These are phyloP conservation scores for Romanogobio albipinnatus DNA, from an alignment of 2,113 vertebrate species.

Conservation along the genomic window DNA sequence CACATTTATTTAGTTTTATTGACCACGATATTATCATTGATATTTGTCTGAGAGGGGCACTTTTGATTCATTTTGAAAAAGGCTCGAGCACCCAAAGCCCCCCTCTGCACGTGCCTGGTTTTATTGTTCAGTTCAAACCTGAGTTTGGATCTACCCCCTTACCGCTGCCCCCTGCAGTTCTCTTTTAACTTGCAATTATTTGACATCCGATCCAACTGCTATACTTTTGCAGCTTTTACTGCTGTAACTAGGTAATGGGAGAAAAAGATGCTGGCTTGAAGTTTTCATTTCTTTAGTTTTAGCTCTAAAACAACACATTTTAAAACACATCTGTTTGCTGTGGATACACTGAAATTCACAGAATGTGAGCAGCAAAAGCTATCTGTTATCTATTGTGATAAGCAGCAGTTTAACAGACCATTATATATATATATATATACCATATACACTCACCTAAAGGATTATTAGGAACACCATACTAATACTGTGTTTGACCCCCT, in stretches of 20 bases:
- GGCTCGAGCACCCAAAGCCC: no score
- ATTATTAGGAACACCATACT: no score
- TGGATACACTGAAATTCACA: neutral
- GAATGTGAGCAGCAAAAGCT: neutral
- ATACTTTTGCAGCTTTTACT: neutral
- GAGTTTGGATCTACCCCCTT: neutral
- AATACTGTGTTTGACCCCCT: no score
- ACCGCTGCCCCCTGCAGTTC: neutral
- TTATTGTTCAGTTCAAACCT: neutral
- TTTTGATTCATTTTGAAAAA: no score
- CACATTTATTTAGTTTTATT: no score
- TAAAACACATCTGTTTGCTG: neutral
- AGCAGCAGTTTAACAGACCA: neutral
- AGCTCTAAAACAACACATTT: neutral
- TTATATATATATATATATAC: no score
- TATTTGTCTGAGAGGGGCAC: no score
- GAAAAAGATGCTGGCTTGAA: neutral
- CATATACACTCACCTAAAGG: no score
- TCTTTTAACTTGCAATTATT: conserved; percentile 1
- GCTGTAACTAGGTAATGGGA: neutral
- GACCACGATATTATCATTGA: no score
- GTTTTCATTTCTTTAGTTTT: neutral
- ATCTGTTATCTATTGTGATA: neutral
- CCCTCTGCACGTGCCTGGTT: no score
- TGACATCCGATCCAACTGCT: neutral